Percentiles rank a stretch among this genome's conserved stretches.
phyloP scores from a whole-genome alignment of 2,888 invertebrate genomes.

The Macrosoma leucophasiata region DNA sequence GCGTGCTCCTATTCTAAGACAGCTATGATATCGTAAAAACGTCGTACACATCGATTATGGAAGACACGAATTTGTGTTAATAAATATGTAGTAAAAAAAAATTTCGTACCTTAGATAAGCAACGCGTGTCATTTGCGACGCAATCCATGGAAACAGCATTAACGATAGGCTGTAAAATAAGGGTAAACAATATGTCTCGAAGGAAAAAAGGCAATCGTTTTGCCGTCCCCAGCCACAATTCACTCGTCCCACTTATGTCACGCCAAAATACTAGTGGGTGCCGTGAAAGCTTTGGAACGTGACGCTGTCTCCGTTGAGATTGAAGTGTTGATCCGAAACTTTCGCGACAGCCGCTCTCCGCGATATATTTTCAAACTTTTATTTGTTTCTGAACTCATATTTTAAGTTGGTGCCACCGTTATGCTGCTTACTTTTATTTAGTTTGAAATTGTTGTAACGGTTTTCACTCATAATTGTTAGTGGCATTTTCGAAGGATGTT shows the following conservation, averaged over 20 bases:
- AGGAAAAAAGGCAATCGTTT: slow-evolving; percentile 11
- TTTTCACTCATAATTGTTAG: too few relatives aligned
- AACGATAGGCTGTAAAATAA: slow-evolving; percentile 23
- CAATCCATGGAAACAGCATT: too few relatives aligned
- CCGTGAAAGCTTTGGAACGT: too few relatives aligned
- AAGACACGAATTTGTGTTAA: too few relatives aligned
- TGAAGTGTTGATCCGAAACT: slow-evolving; percentile 5
- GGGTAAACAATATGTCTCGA: slow-evolving; percentile 7
- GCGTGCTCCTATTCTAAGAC: too few relatives aligned
- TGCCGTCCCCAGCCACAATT: slow-evolving; percentile 17
- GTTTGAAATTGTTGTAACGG: slow-evolving; percentile 6
- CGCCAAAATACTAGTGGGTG: slow-evolving; percentile 16
- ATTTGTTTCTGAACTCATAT: slow-evolving; percentile 6
- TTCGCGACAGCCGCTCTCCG: slow-evolving; percentile 4
- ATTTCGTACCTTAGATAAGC: neutral
- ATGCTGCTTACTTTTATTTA: slow-evolving; percentile 4
- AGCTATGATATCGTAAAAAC: too few relatives aligned
- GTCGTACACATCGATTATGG: too few relatives aligned
- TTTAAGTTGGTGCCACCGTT: too few relatives aligned
- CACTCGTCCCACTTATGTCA: slow-evolving; percentile 18
- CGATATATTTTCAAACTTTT: slow-evolving; percentile 5
- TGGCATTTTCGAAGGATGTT: too few relatives aligned
- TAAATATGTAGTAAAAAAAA: neutral
- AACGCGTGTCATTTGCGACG: too few relatives aligned
- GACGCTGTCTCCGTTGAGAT: slow-evolving; percentile 2